These are phyloP conservation scores for Ciconia nigra DNA, from an alignment of 2,797 vertebrate genomes.

Conservation along the genomic window DNA sequence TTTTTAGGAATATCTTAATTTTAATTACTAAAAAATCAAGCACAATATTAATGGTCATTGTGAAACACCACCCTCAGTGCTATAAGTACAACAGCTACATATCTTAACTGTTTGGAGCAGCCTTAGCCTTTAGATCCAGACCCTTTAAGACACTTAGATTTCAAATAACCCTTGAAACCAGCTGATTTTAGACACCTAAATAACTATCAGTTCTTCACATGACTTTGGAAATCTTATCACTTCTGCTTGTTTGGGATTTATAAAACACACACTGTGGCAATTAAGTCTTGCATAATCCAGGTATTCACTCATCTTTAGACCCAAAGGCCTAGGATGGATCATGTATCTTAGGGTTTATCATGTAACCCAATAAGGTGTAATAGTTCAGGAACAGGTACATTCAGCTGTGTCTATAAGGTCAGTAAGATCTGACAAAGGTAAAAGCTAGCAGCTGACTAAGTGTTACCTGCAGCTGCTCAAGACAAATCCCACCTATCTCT, in stretches of 20 bases:
- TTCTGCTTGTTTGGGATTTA: background rate
- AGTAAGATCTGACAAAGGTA: background rate
- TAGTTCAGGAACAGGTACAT: background rate
- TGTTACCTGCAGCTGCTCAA: background rate
- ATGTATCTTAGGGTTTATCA: background rate
- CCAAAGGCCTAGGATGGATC: background rate
- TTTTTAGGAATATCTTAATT: background rate
- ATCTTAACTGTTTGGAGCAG: background rate
- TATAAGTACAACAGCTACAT: background rate
- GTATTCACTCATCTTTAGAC: background rate
- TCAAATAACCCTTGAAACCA: background rate
- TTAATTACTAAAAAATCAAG: background rate
- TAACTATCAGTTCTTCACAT: background rate
- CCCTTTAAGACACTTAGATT: background rate
- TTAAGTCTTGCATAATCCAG: background rate
- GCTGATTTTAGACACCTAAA: background rate
- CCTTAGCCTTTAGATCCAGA: background rate
- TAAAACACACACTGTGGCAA: background rate
- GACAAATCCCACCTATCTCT: background rate
- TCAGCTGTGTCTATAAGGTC: background rate
- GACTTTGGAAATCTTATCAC: background rate
- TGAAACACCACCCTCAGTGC: background rate
- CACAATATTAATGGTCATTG: background rate
- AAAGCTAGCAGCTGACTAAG: background rate
- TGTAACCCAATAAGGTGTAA: background rate